Percentiles rank a stretch among this genome's conserved stretches.
Evolutionary conservation across 92 coral and sea anemone species (phyloP).

Genomic region (Heteractis magnifica): DNA sequence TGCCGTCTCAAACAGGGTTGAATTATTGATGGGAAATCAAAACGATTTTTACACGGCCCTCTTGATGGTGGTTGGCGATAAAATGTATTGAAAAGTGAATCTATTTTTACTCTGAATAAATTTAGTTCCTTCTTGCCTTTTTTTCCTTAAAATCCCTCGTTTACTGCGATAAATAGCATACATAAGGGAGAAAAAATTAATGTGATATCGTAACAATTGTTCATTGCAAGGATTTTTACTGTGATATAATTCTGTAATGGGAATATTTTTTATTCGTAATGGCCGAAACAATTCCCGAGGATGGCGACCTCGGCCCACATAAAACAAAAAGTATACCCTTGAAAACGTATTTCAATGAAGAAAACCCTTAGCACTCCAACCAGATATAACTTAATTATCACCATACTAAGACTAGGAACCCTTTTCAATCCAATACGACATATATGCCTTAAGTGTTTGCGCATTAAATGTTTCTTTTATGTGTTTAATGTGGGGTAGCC

Average conservation of each 20-base stretch:
- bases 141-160: too few relatives aligned
- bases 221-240: too few relatives aligned
- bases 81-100: neutral
- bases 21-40: constrained; percentile 12
- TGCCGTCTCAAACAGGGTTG: neutral
- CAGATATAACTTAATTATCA: constrained; percentile 10
- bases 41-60: constrained; percentile 18
- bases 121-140: neutral
- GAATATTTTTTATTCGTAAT: too few relatives aligned
- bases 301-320: neutral
- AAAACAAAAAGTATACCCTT: neutral
- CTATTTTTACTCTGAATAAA: neutral
- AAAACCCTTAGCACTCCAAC: neutral
- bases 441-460: neutral
- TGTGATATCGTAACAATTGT: too few relatives aligned
- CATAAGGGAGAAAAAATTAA: too few relatives aligned
- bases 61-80: constrained; percentile 22
- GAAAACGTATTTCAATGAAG: neutral
- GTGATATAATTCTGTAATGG: too few relatives aligned
- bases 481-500: neutral
- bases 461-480: neutral
- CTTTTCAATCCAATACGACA: neutral
- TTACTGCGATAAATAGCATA: too few relatives aligned
- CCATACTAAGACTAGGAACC: neutral
- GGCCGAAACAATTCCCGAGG: neutral